Base-by-base conservation (phyloP, 2,888 invertebrate species). In the Danaus chrysippus region DNA sequence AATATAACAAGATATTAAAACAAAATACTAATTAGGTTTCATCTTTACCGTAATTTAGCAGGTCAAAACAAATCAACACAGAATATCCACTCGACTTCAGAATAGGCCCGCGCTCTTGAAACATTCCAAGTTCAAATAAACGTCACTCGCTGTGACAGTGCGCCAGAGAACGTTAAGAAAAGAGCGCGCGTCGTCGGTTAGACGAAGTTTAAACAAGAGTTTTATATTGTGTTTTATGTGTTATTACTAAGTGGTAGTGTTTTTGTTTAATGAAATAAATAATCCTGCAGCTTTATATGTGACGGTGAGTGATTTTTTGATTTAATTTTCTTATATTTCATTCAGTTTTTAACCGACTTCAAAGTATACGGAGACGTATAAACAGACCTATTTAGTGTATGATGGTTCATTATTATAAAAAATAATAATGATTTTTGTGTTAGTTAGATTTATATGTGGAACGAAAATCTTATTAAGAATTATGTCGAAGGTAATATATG, bases 61-160 rank as follows among this genome's bases (percentile, higher is more conserved):
- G n/a, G 42, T 15, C n/a, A 54, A 55, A 19, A 42, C 13, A 19
- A 13, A 17, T 41, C 15, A 13, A 46, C 15, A 17, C 10, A 49
- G 49, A 49, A 49, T 49, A 49, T 1, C 17, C 1, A 17, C 49
- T 42, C 5, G 15, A 1, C 9, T 56, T 52, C 54, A 61, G 70
- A 73, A 70, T 73, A 72, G 56, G 55, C 17, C 63, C 63, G 68
- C 74, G 75, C 68, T 71, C 75, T 75, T 75, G 75, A 73, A 72
- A 68, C 66, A 42, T 65, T 56, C 69, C 73, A 75, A 74, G 75
- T 75, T 75, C 75, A 75, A 62, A 68, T 63, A 63, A 66, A 58
- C 55, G 54, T 46, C 58, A 60, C 42, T 54, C 43, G 54, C 44
- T 44, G 55, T 62, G 68, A 67, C 65, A 67, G 68, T 69, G 52